These are phyloP conservation scores for Fulmarus glacialis DNA, from an alignment of 2,113 vertebrate genomes.

Conservation along the genomic window DNA sequence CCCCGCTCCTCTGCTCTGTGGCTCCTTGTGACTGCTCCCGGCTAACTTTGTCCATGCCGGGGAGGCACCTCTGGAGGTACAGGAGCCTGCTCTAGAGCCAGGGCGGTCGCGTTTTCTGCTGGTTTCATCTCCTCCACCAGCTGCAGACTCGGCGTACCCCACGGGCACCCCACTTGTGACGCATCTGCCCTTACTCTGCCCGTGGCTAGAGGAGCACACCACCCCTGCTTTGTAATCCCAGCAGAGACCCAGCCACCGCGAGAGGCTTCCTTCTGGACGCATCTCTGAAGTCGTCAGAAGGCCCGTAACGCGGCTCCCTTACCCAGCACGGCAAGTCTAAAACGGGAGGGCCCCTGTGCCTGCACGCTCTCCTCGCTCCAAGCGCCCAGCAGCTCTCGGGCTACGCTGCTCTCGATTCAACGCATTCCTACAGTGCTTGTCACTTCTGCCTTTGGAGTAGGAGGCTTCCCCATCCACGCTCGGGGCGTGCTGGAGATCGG, in stretches of 20 bases:
- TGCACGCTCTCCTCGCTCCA: neutral
- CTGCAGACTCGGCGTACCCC: neutral
- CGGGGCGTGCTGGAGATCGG: rapidly evolving
- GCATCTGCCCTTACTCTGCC: neutral
- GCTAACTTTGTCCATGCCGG: neutral
- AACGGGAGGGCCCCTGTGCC: neutral
- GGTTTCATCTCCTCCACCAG: neutral
- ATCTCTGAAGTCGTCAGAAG: neutral
- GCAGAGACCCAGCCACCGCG: rapidly evolving
- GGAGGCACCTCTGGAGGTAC: neutral
- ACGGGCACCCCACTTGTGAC: rapidly evolving
- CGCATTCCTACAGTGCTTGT: rapidly evolving
- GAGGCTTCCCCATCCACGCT: neutral
- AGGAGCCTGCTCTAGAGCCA: neutral
- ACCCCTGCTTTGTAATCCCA: neutral
- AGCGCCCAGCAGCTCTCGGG: neutral
- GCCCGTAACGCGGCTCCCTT: neutral
- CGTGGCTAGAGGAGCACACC: rapidly evolving
- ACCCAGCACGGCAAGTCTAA: neutral
- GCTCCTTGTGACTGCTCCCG: neutral
- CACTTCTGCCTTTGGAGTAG: neutral
- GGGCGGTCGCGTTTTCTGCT: rapidly evolving
- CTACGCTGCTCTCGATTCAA: rapidly evolving
- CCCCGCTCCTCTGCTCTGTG: neutral
- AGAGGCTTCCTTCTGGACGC: neutral